These are phyloP conservation scores for Mus pahari DNA, from an alignment of 2,113 vertebrate genomes.

Conservation along the genomic window DNA sequence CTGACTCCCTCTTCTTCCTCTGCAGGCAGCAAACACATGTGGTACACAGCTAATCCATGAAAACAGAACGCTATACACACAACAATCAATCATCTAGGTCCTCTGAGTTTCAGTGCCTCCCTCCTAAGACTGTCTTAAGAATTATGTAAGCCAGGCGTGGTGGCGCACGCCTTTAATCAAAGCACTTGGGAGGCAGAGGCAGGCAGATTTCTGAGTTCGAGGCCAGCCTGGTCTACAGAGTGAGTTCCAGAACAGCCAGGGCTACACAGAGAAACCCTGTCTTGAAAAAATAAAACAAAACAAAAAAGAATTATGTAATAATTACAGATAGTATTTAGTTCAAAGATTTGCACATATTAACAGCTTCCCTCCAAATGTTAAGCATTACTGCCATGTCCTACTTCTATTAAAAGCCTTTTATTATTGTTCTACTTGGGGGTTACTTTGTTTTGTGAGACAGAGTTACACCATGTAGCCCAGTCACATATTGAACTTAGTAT, in stretches of 20 bases:
- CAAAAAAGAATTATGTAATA: constrained; percentile 46
- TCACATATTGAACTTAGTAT: neutral
- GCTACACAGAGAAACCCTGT: no score
- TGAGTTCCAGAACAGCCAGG: no score
- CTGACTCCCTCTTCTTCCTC: no score
- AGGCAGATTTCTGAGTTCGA: no score
- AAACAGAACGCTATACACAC: no score
- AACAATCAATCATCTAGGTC: neutral
- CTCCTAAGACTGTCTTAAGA: neutral
- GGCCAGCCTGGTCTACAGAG: no score
- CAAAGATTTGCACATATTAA: constrained; percentile 8
- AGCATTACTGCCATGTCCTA: constrained; percentile 9
- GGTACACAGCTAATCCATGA: no score
- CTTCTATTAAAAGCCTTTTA: neutral
- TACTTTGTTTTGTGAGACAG: neutral
- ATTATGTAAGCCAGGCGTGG: constrained; percentile 43
- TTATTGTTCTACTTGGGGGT: neutral
- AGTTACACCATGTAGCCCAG: neutral
- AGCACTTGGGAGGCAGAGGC: no score
- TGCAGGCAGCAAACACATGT: no score
- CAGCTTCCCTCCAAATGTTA: neutral
- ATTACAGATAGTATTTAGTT: neutral
- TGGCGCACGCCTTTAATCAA: no score
- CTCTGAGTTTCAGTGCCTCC: neutral
- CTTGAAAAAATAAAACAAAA: no score